These are phyloP conservation scores for Caenorhabditis japonica DNA, from an alignment of 2,888 invertebrate genomes.

Conservation along the genomic window DNA sequence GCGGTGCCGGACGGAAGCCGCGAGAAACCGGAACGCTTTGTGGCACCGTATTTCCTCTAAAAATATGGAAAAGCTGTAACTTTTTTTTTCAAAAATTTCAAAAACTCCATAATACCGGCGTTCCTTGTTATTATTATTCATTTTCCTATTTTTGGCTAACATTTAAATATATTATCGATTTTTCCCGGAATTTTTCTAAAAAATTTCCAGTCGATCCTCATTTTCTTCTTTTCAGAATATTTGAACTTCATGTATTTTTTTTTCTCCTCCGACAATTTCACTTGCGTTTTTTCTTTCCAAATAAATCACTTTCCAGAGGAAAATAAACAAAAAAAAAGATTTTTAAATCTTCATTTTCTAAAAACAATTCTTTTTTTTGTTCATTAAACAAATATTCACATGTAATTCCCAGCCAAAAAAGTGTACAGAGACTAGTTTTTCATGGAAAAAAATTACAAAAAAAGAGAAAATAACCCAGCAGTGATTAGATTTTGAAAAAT, in stretches of 20 bases:
- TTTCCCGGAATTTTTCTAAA: not conserved
- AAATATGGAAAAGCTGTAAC: not conserved
- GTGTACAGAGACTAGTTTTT: constrained; percentile 35
- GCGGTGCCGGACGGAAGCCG: constrained; percentile 89
- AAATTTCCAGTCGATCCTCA: not conserved
- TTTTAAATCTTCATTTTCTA: too few species aligned
- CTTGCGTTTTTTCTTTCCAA: not conserved
- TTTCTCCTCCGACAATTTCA: constrained; percentile 3
- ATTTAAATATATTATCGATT: too few species aligned
- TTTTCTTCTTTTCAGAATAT: constrained; percentile 2
- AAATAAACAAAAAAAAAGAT: too few species aligned
- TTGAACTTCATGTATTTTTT: constrained; percentile 17
- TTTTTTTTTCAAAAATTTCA: constrained; percentile 8
- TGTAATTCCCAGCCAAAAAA: constrained; percentile 1
- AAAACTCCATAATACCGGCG: not conserved
- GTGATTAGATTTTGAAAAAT: not conserved
- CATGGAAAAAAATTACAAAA: constrained; percentile 2
- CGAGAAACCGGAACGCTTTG: constrained; percentile 90
- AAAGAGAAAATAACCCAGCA: constrained; percentile 2
- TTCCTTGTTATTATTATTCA: not conserved
- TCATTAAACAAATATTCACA: constrained; percentile 2
- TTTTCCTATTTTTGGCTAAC: not conserved
- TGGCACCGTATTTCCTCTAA: constrained; percentile 96
- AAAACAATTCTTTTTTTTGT: too few species aligned
- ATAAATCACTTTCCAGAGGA: constrained; percentile 8